These are phyloP conservation scores for Felis catus DNA, from an alignment of 2,113 vertebrate genomes.

Conservation along the genomic window F.catus_Fca126_mat1.0 CM031415.1:16024501-16025000, in stretches of 20 bases:
- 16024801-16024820: background rate
- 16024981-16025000: background rate
- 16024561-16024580: background rate
- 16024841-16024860: background rate
- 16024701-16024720: background rate
- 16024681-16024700: background rate
- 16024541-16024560: background rate
- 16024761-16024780: background rate
- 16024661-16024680: background rate
- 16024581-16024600: background rate
- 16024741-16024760: background rate
- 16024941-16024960: background rate
- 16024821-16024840: background rate
- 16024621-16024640: background rate
- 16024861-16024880: background rate
- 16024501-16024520: background rate
- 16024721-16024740: background rate
- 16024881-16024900: background rate
- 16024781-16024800: background rate
- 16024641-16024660: background rate
- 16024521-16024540: background rate
- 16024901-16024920: background rate
- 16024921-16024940: background rate
- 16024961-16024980: background rate
- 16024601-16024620: background rate